Percentiles rank a stretch among this genome's conserved stretches.
Conservation (phyloP, 2,797 vertebrate species). For the Cryptoblepharus egeriae region DNA sequence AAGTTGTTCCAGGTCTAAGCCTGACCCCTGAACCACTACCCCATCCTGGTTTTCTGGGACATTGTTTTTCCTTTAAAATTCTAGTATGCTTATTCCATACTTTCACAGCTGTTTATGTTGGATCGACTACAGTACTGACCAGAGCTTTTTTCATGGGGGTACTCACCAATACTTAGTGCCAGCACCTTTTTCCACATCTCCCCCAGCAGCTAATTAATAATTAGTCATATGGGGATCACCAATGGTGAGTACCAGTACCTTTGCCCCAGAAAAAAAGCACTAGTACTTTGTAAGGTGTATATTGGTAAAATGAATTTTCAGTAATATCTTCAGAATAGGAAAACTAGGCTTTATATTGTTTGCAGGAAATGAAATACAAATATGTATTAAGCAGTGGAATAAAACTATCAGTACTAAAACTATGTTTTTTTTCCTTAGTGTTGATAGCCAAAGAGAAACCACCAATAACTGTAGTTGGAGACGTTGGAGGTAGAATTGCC, state of each 20-base stretch:
- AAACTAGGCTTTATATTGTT: background rate
- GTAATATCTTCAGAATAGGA: background rate
- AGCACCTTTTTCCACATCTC: too few species aligned
- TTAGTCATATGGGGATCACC: too few species aligned
- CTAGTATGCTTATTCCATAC: background rate
- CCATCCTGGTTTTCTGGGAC: background rate
- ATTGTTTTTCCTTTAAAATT: background rate
- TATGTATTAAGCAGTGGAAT: background rate
- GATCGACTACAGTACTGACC: too few species aligned
- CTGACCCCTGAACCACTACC: too few species aligned
- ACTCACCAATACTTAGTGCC: too few species aligned
- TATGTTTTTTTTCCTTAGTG: slow-evolving; percentile 78
- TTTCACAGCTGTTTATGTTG: background rate
- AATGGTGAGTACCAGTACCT: too few species aligned
- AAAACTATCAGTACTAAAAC: slow-evolving; percentile 21
- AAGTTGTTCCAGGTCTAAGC: too few species aligned
- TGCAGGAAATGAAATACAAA: background rate
- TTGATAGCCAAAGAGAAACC: slow-evolving; percentile 99
- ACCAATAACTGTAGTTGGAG: slow-evolving; percentile 95
- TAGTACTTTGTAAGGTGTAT: background rate
- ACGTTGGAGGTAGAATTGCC: slow-evolving; percentile 96
- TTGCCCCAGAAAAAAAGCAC: too few species aligned
- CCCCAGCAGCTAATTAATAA: too few species aligned
- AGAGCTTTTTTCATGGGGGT: too few species aligned
- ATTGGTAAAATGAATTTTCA: background rate